phyloP scores from a whole-genome alignment of 2,797 vertebrate genomes.

The Myotis daubentonii region DNA sequence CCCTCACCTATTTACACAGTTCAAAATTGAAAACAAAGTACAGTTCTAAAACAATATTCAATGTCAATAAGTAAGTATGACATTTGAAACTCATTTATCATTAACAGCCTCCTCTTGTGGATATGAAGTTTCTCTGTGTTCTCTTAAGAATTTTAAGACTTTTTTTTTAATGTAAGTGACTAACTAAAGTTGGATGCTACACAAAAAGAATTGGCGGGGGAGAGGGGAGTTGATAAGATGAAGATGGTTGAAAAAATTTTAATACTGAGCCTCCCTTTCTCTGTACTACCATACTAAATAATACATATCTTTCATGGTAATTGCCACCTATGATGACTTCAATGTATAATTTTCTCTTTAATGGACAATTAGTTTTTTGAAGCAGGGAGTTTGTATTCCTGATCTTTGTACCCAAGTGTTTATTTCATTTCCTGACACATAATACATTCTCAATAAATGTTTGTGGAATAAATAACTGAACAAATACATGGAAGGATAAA shows the following conservation, averaged over 20 bases:
- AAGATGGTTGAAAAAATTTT: background rate
- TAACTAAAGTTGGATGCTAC: background rate
- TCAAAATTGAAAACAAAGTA: background rate
- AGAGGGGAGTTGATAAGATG: background rate
- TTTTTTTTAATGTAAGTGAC: background rate
- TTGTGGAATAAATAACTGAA: background rate
- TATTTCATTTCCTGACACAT: background rate
- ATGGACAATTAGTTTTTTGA: background rate
- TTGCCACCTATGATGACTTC: background rate
- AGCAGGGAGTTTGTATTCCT: background rate
- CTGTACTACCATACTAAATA: background rate
- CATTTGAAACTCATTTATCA: slow-evolving; percentile 36
- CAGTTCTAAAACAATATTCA: slow-evolving; percentile 15
- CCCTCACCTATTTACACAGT: background rate
- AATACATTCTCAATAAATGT: background rate
- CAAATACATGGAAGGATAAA: background rate
- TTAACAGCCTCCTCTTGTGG: background rate
- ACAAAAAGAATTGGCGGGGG: background rate
- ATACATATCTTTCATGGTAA: background rate
- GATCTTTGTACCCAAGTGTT: background rate
- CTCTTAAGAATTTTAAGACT: background rate
- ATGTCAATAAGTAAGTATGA: slow-evolving; percentile 4
- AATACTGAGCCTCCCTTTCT: background rate
- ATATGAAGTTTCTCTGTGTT: background rate
- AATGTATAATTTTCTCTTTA: background rate